A percentile compares a stretch with the other conserved stretches of the same genome.
These are phyloP conservation scores for Aproaerema taeniolella DNA, from an alignment of 2,888 invertebrate genomes.

Conservation along the genomic window DNA sequence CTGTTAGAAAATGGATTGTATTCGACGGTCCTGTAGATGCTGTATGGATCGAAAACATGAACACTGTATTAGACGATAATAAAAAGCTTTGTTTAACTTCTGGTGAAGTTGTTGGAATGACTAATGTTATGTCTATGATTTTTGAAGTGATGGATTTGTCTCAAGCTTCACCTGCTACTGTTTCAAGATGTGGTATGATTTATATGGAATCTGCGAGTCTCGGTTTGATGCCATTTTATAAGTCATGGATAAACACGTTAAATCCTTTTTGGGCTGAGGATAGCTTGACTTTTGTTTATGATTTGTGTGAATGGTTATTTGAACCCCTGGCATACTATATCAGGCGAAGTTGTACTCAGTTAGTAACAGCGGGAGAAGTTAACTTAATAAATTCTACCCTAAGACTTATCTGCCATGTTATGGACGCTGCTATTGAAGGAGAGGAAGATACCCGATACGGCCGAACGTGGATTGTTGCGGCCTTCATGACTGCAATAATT, in stretches of 20 bases:
- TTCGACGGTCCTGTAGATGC: conserved; percentile 95
- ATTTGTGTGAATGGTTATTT: conserved; percentile 86
- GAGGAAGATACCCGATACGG: conserved; percentile 84
- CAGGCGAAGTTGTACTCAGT: conserved; percentile 81
- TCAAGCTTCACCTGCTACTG: conserved; percentile 92
- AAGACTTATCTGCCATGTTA: conserved; percentile 85
- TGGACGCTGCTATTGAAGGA: conserved; percentile 84
- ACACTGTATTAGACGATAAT: conserved; percentile 92
- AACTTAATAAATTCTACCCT: conserved; percentile 85
- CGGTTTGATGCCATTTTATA: conserved; percentile 89
- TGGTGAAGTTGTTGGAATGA: conserved; percentile 92
- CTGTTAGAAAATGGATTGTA: conserved; percentile 92
- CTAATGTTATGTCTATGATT: conserved; percentile 88
- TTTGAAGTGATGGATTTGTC: conserved; percentile 92
- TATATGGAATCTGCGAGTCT: conserved; percentile 91
- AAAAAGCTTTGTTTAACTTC: conserved; percentile 92
- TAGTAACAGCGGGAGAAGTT: conserved; percentile 83
- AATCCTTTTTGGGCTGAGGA: conserved; percentile 81
- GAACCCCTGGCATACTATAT: conserved; percentile 86
- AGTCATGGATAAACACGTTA: conserved; percentile 86
- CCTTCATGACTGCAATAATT: conserved; percentile 83
- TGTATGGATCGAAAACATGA: conserved; percentile 94
- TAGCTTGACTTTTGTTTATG: conserved; percentile 76
- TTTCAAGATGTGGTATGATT: conserved; percentile 93
- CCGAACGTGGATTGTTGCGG: conserved; percentile 84